A percentile compares a stretch with the other conserved stretches of the same genome.
phyloP scores from a whole-genome alignment of 2,797 vertebrate genomes.

The Luscinia megarhynchos region DNA sequence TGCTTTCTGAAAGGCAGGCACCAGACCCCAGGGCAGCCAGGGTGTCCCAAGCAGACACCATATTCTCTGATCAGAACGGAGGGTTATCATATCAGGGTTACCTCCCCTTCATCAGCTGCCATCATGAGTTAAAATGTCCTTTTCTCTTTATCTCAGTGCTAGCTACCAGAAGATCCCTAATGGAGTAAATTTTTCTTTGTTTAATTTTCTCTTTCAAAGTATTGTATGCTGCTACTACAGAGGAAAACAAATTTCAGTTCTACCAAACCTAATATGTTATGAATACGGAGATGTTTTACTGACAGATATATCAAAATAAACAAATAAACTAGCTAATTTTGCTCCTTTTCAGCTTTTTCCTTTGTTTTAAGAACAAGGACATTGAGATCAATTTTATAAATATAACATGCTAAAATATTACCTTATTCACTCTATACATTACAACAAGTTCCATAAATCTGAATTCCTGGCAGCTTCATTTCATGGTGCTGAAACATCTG shows the following conservation, averaged over 20 bases:
- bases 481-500: background rate
- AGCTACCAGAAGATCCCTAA: background rate
- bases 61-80: background rate
- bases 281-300: fast-evolving
- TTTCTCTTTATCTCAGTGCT: background rate
- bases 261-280: background rate
- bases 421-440: background rate
- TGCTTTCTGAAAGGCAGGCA: background rate
- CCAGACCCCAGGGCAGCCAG: background rate
- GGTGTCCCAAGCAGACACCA: background rate
- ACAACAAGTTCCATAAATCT: conserved; percentile 28
- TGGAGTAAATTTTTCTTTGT: background rate
- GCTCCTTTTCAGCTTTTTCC: background rate
- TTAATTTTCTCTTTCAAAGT: background rate
- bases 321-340: background rate
- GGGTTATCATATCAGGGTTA: background rate
- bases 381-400: background rate
- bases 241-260: background rate
- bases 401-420: background rate
- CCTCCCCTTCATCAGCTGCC: background rate
- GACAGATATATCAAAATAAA: background rate
- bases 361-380: background rate
- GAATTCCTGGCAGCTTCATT: conserved; percentile 40
- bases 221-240: background rate
- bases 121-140: background rate